phyloP scores from a whole-genome alignment of 2,888 invertebrate genomes.

The Cantharis rustica region DNA sequence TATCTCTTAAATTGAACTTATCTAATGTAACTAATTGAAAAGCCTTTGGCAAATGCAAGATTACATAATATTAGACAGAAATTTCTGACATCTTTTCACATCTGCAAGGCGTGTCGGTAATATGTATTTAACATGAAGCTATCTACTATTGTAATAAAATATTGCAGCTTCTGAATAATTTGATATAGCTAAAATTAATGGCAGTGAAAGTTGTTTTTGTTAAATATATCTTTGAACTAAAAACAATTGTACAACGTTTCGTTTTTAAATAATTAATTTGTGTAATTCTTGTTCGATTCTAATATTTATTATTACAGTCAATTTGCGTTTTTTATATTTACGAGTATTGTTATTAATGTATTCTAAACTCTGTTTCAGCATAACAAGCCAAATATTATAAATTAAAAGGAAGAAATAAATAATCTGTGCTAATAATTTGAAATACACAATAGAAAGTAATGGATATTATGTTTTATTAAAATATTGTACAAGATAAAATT shows the following conservation, averaged over 20 bases:
- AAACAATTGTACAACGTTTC: background rate
- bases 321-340: background rate
- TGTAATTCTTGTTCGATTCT: background rate
- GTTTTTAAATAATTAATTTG: background rate
- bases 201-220: constrained; percentile 44
- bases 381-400: background rate
- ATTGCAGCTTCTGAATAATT: constrained; percentile 43
- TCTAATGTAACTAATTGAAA: background rate
- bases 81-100: constrained; percentile 21
- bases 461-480: background rate
- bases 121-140: constrained; percentile 33
- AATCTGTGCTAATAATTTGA: background rate
- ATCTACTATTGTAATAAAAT: constrained; percentile 41
- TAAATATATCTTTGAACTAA: background rate
- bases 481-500: background rate
- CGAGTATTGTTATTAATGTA: background rate
- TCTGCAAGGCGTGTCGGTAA: constrained; percentile 12
- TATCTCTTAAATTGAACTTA: background rate
- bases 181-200: constrained; percentile 43
- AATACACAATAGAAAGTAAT: background rate
- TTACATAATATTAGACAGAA: background rate
- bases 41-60: background rate
- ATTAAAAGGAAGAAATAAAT: background rate
- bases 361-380: background rate
- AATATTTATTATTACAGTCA: background rate